A percentile compares a stretch with the other conserved stretches of the same genome.
Conservation (phyloP, 2,888 invertebrate genomes). For the Synergus japonicus region DNA sequence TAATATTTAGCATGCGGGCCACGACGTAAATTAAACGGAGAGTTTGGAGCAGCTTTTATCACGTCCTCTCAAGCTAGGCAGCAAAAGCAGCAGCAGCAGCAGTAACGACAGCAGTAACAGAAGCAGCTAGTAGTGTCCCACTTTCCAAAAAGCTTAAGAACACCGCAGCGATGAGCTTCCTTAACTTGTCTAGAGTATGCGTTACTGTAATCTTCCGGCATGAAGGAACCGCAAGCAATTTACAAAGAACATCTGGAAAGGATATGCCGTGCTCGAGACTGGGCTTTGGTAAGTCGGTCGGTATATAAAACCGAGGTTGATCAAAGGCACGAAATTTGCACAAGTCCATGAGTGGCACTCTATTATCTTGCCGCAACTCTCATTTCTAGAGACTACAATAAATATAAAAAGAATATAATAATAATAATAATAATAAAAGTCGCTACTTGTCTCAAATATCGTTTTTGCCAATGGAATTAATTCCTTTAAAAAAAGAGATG, state of each 20-base stretch:
- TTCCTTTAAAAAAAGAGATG: too few relatives aligned
- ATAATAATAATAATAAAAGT: too few relatives aligned
- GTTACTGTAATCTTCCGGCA: conserved; percentile 23
- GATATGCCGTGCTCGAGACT: conserved; percentile 14
- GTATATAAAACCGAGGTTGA: neutral
- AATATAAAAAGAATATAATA: neutral
- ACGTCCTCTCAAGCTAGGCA: conserved; percentile 2
- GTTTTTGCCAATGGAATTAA: neutral
- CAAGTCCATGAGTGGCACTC: neutral
- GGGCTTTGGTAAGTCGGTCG: conserved; percentile 11
- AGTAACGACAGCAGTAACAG: neutral
- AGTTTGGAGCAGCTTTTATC: conserved; percentile 21
- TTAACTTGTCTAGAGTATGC: conserved; percentile 27
- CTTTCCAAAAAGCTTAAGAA: conserved; percentile 33
- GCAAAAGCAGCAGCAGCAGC: neutral
- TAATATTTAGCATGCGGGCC: conserved; percentile 12
- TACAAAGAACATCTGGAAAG: conserved; percentile 22
- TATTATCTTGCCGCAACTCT: neutral
- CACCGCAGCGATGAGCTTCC: neutral
- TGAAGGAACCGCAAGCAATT: conserved; percentile 23
- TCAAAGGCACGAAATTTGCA: neutral
- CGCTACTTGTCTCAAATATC: neutral
- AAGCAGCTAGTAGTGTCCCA: conserved; percentile 10
- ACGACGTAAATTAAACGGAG: neutral
- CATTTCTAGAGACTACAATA: neutral